Conservation (phyloP, 2,113 vertebrate species). For the Muscicapa adusta region DNA sequence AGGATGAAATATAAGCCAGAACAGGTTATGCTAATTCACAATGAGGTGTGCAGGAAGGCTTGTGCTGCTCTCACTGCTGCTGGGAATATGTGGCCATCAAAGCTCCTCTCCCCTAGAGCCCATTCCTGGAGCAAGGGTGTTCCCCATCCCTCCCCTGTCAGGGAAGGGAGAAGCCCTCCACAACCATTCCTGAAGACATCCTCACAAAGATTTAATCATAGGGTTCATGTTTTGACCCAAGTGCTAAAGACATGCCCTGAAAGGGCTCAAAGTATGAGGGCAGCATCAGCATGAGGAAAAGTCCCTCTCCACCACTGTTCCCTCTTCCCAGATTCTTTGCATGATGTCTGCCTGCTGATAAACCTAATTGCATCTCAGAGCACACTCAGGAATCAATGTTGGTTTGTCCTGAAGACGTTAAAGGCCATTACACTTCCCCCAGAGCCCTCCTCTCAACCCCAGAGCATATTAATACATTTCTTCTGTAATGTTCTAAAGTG, state of each 20-base stretch:
- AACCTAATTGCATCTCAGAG: constrained; percentile 7
- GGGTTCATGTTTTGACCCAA: neutral
- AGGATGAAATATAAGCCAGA: neutral
- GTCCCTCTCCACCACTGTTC: neutral
- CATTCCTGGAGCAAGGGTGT: neutral
- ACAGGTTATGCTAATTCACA: neutral
- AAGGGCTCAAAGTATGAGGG: neutral
- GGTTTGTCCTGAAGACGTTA: neutral
- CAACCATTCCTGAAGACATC: neutral
- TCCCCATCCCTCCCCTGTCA: neutral
- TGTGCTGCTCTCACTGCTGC: neutral
- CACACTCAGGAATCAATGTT: constrained; percentile 36
- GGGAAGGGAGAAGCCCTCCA: neutral
- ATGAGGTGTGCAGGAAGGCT: neutral
- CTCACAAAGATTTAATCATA: neutral
- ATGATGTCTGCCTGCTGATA: neutral
- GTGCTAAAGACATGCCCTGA: neutral
- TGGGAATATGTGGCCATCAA: neutral
- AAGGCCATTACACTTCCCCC: constrained; percentile 39
- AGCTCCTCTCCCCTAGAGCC: neutral
- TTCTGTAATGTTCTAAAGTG: constrained; percentile 61
- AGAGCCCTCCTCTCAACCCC: neutral
- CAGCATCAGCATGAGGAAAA: neutral
- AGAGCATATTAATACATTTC: constrained; percentile 34
- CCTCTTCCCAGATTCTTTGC: neutral